Evolutionary conservation across 2,888 invertebrate genomes (phyloP).

Genomic region (Rhodophaea formosa): DNA sequence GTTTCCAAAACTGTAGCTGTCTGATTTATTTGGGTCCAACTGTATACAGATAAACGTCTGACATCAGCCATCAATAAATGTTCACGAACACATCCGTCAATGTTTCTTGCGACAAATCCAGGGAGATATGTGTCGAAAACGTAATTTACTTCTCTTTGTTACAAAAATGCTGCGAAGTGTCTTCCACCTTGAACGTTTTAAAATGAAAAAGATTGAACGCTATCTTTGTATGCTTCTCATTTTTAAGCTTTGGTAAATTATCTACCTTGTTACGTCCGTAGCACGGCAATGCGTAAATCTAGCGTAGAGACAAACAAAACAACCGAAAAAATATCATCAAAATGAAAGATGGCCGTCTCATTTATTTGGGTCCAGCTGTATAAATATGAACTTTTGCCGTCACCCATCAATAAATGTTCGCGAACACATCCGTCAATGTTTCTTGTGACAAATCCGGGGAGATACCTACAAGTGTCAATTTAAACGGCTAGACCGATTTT

Average conservation of each 20-base stretch:
- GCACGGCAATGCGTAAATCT: too few relatives aligned
- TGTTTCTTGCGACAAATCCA: conserved; percentile 24
- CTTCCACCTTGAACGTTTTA: neutral
- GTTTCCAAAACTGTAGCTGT: conserved; percentile 49
- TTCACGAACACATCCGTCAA: conserved; percentile 54
- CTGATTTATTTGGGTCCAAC: conserved; percentile 61
- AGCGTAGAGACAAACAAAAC: conserved; percentile 9
- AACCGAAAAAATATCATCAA: conserved; percentile 21
- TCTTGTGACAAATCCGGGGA: conserved; percentile 24
- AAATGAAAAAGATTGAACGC: too few relatives aligned
- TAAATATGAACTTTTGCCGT: conserved; percentile 52
- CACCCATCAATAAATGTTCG: conserved; percentile 62
- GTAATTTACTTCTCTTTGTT: conserved; percentile 13
- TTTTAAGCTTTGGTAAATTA: neutral
- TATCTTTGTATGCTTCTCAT: too few relatives aligned
- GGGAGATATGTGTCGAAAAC: conserved; percentile 24
- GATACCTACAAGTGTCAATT: conserved; percentile 23
- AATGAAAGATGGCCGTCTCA: conserved; percentile 57
- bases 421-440: conserved; percentile 49
- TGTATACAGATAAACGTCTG: conserved; percentile 53
- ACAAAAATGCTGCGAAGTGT: conserved; percentile 12
- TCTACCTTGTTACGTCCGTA: too few relatives aligned
- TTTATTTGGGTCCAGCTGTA: conserved; percentile 59
- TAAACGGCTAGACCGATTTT: too few relatives aligned
- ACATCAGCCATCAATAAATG: conserved; percentile 61